Conservation (phyloP, 2,113 vertebrate genomes). For the Lepidothrix coronata region DNA sequence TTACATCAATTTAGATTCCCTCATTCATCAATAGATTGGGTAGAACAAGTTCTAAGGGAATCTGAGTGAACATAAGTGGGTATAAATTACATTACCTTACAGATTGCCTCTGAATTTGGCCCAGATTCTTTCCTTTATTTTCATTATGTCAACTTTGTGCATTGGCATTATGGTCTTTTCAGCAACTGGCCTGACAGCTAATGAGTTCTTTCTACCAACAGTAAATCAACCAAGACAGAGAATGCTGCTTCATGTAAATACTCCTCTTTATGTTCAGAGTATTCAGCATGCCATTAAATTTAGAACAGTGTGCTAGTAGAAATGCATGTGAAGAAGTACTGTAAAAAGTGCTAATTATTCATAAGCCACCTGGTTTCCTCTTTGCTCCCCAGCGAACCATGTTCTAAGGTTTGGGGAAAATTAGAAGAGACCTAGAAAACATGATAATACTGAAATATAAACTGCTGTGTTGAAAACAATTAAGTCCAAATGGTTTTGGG, state of each 20-base stretch:
- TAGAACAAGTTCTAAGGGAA: conserved; percentile 48
- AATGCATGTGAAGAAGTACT: background rate
- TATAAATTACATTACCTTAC: conserved; percentile 63
- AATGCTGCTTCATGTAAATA: background rate
- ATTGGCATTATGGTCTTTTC: conserved; percentile 4
- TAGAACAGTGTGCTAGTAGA: background rate
- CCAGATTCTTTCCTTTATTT: conserved; percentile 60
- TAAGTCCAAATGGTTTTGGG: background rate
- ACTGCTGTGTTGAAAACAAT: background rate
- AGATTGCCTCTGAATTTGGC: conserved; percentile 55
- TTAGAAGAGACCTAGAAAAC: background rate
- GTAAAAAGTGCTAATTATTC: conserved; percentile 36
- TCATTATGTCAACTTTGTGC: conserved; percentile 57
- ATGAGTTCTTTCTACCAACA: background rate
- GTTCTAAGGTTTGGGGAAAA: background rate
- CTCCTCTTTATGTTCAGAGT: background rate
- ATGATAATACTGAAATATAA: background rate
- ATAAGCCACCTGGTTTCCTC: conserved; percentile 3
- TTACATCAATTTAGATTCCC: conserved; percentile 25
- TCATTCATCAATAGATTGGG: conserved; percentile 28
- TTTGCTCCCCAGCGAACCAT: background rate
- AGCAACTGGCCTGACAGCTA: background rate
- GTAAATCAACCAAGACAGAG: conserved; percentile 35
- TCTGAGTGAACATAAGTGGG: conserved; percentile 36
- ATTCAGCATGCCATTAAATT: conserved; percentile 10